Evolutionary conservation across 2,888 invertebrate species (phyloP), one percentile per base, ranked within the genome.

Genomic region (Atethmia centrago): DNA sequence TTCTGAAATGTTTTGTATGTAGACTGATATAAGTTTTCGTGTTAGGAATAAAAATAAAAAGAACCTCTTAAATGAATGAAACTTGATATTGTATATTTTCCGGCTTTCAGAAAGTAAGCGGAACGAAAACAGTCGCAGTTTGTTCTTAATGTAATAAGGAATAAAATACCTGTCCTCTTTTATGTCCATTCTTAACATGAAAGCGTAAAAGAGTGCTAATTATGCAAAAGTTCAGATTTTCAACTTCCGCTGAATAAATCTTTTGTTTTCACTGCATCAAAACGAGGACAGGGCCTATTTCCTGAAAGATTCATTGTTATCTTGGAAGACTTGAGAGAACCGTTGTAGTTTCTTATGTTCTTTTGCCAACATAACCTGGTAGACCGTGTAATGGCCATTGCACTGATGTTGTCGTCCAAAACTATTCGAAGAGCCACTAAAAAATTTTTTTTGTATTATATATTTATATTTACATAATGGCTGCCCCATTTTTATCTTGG

Each of bases 241-340:
- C 64, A 36, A 47, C 56, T 74, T 83, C 71, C 45, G 58, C 62
- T 82, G 83, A 74, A 74, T 74, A 79, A 83, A 66, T 63, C 80
- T 79, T 83, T 82, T 79, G 74, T 79, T 82, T 71, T 66, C 53
- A 65, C 49, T 58, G 53, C 80, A 66, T 84, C 21, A 36, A 73
- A 82, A 77, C 70, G 84, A 53, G 84, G 64, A 66, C 80, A 71
- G 62, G 76, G 31, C 62, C 58, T 36, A 25, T 80, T 84, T 70
- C 45, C 42, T 74, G 40, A 66, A 67, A 67, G 53, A 70, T 49
- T 56, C 56, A 70, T 83, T 82, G 59, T 81, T 59, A 25, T 56
- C 28, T 62, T 59, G 5, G 36, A 61, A 56, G n/a, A 76, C 58
- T 47, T 71, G 9, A 45, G 55, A n/a, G 36, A 28, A 63, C 51